Evolutionary conservation across 2,113 vertebrate genomes (phyloP).

Genomic region (Engraulis encrasicolus): DNA sequence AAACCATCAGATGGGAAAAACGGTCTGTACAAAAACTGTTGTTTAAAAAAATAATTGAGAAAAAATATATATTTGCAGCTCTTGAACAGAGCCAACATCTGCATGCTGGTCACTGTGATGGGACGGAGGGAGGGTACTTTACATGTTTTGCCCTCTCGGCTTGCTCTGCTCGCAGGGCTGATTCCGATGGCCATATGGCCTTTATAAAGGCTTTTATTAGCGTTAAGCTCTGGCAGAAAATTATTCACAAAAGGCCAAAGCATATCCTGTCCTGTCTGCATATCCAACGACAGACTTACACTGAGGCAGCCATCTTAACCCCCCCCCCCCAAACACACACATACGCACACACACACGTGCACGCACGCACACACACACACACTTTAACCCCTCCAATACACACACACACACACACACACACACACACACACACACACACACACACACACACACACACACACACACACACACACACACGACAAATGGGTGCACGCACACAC

Average conservation of each 20-base stretch:
- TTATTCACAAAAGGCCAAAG: conserved; percentile 10
- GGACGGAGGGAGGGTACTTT: neutral
- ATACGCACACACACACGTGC: neutral
- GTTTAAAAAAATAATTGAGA: neutral
- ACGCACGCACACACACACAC: neutral
- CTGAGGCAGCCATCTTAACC: conserved; percentile 1
- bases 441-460: neutral
- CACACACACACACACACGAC: neutral
- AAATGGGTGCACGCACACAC: too few species aligned
- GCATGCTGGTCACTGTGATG: neutral
- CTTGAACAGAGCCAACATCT: neutral
- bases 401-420: too few species aligned
- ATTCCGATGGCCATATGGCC: neutral
- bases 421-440: neutral
- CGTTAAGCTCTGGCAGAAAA: neutral
- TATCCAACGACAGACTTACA: neutral
- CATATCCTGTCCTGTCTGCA: neutral
- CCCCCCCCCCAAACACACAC: neutral
- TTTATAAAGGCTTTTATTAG: neutral
- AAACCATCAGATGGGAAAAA: neutral
- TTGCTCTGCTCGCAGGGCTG: neutral
- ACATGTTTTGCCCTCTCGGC: neutral
- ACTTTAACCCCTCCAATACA: too few species aligned
- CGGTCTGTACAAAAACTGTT: too few species aligned
- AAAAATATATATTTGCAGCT: neutral